Evolutionary conservation across 1,140 invertebrate species (phyloP).

Genomic region (Apolygus lucorum): DNA sequence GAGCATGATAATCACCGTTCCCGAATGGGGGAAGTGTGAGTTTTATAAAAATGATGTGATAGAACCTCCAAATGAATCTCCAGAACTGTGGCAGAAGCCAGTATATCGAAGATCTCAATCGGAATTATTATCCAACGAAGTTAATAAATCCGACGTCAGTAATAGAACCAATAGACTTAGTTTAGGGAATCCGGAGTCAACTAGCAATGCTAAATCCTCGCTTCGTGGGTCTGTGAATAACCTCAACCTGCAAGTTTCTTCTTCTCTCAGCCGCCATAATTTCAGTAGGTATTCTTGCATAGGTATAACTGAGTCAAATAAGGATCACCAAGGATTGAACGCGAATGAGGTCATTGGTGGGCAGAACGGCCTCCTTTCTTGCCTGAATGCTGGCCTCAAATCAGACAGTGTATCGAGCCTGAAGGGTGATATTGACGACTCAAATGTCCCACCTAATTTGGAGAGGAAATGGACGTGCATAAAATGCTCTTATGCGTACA

Average conservation of each 20-base stretch:
- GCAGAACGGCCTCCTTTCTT: background rate
- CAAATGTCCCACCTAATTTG: conserved; percentile 34
- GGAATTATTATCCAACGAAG: conserved; percentile 42
- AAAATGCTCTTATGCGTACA: conserved; percentile 80
- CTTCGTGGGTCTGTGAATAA: conserved; percentile 30
- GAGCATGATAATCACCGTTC: conserved; percentile 46
- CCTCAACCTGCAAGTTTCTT: conserved; percentile 33
- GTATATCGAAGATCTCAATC: conserved; percentile 43
- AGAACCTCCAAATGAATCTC: conserved; percentile 45
- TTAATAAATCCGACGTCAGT: conserved; percentile 37
- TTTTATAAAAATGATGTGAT: conserved; percentile 28
- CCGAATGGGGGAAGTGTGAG: conserved; percentile 41
- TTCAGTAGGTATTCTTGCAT: conserved; percentile 48
- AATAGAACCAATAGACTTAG: conserved; percentile 45
- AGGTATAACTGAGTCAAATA: conserved; percentile 47
- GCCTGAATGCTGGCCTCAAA: conserved; percentile 3
- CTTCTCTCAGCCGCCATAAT: conserved; percentile 18
- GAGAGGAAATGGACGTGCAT: conserved; percentile 76
- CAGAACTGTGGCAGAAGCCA: conserved; percentile 41
- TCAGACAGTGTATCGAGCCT: background rate
- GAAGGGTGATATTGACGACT: background rate
- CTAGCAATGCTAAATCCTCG: conserved; percentile 28
- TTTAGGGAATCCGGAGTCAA: conserved; percentile 51
- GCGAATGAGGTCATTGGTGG: conserved; percentile 18
- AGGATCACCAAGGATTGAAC: conserved; percentile 21